Base-by-base conservation (phyloP, 2,113 vertebrate genomes). In the Amazona vittata region DNA sequence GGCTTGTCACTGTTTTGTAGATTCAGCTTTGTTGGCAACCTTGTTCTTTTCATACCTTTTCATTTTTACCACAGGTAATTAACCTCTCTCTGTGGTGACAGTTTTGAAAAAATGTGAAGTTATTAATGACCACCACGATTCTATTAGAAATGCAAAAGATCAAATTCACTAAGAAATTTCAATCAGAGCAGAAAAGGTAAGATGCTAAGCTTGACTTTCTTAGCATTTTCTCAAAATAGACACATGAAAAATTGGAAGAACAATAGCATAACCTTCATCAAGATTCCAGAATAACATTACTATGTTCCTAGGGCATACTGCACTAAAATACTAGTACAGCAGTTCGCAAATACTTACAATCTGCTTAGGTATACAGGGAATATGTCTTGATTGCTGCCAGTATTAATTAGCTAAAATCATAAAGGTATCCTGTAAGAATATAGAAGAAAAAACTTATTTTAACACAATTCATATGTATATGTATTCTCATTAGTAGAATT, bases 81-180 rank as follows among this genome's bases (percentile, higher is more conserved):
- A 97, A 78, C 77, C 65, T 97, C 81, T 86, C 73, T 74, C 43
- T 84, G 73, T 70, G 43, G 41, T 90, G 82, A 94, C 74, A 95
- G 57, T 67, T 96, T 73, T 89, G 46, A 95, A 89, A 95, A 95
- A 96, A 89, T 43, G 21, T 79, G 80, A 94, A 70, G 74, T 93
- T 96, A 93, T 86, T 96, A 97, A 77, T 74, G 90, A 87, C 63
- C 35, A 53, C 78, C 76, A 70, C 82, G 64, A 94, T 95, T 90
- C 29, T 81, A 69, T 91, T 80, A 95, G 70, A 87, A 96, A 96
- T 93, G 76, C 47, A 94, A 89, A 97, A 83, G 44, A 94, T 93
- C 68, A 95, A 52, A 91, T 68, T 96, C 33, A 28, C 43, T 83
- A 75, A 90, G 83, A 93, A 94, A 84, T 93, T 95, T 93, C 84